Base-by-base conservation (phyloP, 2,888 invertebrate genomes). In the Eretmocerus hayati region DNA sequence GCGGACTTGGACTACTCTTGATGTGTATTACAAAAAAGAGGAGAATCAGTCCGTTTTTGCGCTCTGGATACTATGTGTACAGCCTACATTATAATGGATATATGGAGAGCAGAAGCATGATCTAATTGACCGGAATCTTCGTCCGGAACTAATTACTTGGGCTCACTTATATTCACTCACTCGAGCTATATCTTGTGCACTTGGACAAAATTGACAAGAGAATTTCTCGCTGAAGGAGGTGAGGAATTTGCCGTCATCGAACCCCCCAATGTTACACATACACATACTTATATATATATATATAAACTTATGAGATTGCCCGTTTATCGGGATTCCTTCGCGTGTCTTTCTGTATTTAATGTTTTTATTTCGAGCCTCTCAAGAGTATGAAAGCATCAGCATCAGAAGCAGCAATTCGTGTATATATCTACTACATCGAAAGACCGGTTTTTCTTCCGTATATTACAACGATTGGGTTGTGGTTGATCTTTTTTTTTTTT, bases 111-210 rank as follows among this genome's bases (percentile, higher is more conserved):
- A 41, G 36, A 62, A 59, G 60, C 56, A 59, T 64, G 61, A 60
- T 63, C 59, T 67, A 68, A 69, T 68, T 68, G 63, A 59, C 59
- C 60, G 49, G 61, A 56, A 66, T 65, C 65, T 60, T 58, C 56
- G 60, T 58, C 63, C 66, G 67, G 64, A 63, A 69, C 69, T 67
- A 69, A 69, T 68, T 69, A 58, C 26, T 11, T n/a, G n/a, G n/a
- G n/a, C 26, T 11, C 26, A 26, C 26, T 26, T 6, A 6, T 6
- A 6, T 9, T 11, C 8, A 26, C 26, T 6, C 26, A 26, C 8
- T 11, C 8, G 11, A 26, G 6, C 11, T 26, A 6, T 26, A 6
- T 26, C 26, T 26, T 11, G 26, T 11, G 26, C 26, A 11, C 26
- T 11, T 26, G 26, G 11, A 9, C 26, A 6, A 6, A 9, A 26